Conservation (phyloP, 2,888 invertebrate genomes). For the Myopa tessellatipennis region DNA sequence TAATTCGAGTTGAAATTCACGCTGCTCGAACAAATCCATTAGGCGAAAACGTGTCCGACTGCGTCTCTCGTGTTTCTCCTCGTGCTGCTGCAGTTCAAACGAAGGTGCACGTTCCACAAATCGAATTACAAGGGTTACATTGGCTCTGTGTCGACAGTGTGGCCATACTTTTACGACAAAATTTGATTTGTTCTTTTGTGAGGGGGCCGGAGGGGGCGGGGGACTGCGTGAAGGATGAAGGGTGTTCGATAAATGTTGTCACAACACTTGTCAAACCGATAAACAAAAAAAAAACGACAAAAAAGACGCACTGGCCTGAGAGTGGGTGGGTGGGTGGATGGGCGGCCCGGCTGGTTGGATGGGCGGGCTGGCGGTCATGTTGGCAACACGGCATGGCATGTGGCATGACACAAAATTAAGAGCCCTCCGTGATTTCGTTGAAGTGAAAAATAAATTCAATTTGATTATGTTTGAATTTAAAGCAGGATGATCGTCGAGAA, state of each 20-base stretch:
- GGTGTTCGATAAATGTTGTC: slow-evolving; percentile 60
- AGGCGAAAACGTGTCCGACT: slow-evolving; percentile 64
- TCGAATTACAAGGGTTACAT: slow-evolving; percentile 55
- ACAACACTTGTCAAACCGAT: slow-evolving; percentile 64
- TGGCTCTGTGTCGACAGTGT: slow-evolving; percentile 7
- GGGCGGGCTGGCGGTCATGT: slow-evolving; percentile 38
- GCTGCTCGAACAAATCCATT: slow-evolving; percentile 66
- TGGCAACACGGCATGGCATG: slow-evolving; percentile 19
- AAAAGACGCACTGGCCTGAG: slow-evolving; percentile 43
- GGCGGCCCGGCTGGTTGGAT: slow-evolving; percentile 40
- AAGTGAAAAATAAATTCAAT: slow-evolving; percentile 59
- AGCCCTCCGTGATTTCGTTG: slow-evolving; percentile 29
- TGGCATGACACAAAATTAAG: slow-evolving; percentile 46
- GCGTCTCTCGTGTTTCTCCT: slow-evolving; percentile 16
- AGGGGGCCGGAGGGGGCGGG: background rate
- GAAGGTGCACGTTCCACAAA: slow-evolving; percentile 52
- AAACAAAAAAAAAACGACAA: slow-evolving; percentile 51
- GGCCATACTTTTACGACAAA: slow-evolving; percentile 11
- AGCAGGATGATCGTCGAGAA: slow-evolving; percentile 60
- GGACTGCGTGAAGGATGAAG: slow-evolving; percentile 1
- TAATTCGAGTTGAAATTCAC: slow-evolving; percentile 65
- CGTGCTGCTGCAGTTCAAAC: slow-evolving; percentile 1
- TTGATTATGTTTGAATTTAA: slow-evolving; percentile 67
- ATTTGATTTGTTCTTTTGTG: slow-evolving; percentile 29
- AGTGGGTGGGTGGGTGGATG: slow-evolving; percentile 30